Conservation (phyloP, 37 sponge, comb jelly and placozoan genomes). For the Haliclona indistincta region DNA sequence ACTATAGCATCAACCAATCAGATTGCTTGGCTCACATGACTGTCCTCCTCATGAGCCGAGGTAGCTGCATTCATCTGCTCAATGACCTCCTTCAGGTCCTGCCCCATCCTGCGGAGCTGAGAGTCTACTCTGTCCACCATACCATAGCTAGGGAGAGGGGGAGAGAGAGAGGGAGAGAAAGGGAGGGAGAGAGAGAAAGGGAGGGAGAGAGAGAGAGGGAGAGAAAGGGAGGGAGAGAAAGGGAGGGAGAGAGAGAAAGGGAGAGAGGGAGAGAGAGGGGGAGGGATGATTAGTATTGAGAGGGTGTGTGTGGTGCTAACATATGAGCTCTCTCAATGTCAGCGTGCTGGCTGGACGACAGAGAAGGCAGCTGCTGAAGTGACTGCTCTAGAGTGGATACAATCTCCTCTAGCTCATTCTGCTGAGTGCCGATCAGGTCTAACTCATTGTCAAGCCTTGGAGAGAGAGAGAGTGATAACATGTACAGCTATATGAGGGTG, state of each 20-base stretch:
- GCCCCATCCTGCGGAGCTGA: constrained; percentile 70
- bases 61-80: constrained; percentile 90
- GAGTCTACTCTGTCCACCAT: constrained; percentile 76
- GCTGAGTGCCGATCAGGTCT: constrained; percentile 92
- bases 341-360: constrained; percentile 57
- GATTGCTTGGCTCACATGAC: constrained; percentile 42
- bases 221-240: constrained; percentile 2
- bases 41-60: constrained; percentile 53
- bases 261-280: constrained; percentile 1
- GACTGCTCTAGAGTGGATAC: constrained; percentile 71
- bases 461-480: not conserved
- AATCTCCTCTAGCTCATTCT: constrained; percentile 89
- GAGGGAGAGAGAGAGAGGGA: not conserved
- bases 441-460: constrained; percentile 87
- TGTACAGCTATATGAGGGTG: not conserved
- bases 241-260: not conserved
- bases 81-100: constrained; percentile 78
- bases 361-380: constrained; percentile 16
- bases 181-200: not conserved
- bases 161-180: not conserved
- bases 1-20: not conserved
- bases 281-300: not conserved
- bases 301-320: not conserved
- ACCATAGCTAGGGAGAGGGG: constrained; percentile 56
- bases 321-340: constrained; percentile 85